Conservation (phyloP, 2,113 vertebrate genomes). For the Calidris pugnax region DNA sequence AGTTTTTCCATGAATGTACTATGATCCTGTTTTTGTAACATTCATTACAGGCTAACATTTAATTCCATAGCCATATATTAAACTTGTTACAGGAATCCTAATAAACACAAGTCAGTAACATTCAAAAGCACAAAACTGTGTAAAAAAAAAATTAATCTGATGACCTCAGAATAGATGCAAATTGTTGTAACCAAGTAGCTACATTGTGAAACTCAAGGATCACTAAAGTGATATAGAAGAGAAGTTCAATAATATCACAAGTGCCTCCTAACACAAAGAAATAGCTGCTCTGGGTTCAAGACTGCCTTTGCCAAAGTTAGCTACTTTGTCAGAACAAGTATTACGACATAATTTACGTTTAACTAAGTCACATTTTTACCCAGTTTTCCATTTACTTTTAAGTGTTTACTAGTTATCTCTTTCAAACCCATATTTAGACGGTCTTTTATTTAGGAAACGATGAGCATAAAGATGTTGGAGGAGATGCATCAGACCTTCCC, state of each 20-base stretch:
- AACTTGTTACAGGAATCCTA: not conserved
- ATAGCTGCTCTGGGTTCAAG: not conserved
- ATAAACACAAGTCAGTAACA: not conserved
- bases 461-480: not conserved
- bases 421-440: not conserved
- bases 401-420: not conserved
- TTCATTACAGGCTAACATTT: not conserved
- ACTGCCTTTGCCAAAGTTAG: not conserved
- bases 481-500: not conserved
- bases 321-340: not conserved
- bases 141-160: not conserved
- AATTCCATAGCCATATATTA: not conserved
- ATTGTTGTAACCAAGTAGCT: not conserved
- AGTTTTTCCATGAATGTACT: not conserved
- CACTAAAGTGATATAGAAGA: not conserved
- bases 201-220: not conserved
- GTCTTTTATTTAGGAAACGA: not conserved
- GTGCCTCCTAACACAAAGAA: not conserved
- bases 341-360: not conserved
- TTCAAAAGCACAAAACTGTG: not conserved
- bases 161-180: not conserved
- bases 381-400: not conserved
- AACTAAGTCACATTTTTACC: not conserved
- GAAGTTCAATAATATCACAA: not conserved
- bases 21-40: not conserved